These are phyloP conservation scores for Rhinolophus ferrumequinum DNA, from an alignment of 2,113 vertebrate species.

Conservation along the genomic window DNA sequence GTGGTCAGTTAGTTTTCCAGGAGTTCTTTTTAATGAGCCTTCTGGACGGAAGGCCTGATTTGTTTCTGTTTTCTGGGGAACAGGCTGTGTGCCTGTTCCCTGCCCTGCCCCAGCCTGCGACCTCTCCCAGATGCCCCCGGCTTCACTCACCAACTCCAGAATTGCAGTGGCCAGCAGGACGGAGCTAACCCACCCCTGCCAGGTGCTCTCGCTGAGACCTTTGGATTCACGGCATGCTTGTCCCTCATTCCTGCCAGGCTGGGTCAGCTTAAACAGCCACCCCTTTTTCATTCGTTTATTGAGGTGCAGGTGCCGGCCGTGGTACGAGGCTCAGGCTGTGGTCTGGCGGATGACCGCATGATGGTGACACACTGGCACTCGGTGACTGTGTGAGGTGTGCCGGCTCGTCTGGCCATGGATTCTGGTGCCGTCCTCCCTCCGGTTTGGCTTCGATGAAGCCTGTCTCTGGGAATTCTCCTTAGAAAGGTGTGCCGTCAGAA, in stretches of 20 bases:
- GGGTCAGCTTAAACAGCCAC: neutral
- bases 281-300: no score
- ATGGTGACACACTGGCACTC: neutral
- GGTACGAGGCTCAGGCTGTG: neutral
- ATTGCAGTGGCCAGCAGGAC: neutral
- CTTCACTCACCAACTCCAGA: rapidly evolving
- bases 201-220: neutral
- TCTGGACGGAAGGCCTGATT: neutral
- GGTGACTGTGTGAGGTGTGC: neutral
- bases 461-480: neutral
- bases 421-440: rapidly evolving
- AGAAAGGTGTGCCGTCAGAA: neutral
- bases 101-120: neutral
- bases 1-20: neutral
- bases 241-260: rapidly evolving
- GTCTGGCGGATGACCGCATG: no score
- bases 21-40: conserved; percentile 1
- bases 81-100: neutral
- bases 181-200: rapidly evolving
- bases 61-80: neutral
- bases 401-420: neutral
- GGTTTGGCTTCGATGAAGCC: no score
- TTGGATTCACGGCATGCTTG: no score
- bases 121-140: rapidly evolving
- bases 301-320: neutral